Conservation (phyloP, 2,113 vertebrate species). For the Hypomesus transpacificus region DNA sequence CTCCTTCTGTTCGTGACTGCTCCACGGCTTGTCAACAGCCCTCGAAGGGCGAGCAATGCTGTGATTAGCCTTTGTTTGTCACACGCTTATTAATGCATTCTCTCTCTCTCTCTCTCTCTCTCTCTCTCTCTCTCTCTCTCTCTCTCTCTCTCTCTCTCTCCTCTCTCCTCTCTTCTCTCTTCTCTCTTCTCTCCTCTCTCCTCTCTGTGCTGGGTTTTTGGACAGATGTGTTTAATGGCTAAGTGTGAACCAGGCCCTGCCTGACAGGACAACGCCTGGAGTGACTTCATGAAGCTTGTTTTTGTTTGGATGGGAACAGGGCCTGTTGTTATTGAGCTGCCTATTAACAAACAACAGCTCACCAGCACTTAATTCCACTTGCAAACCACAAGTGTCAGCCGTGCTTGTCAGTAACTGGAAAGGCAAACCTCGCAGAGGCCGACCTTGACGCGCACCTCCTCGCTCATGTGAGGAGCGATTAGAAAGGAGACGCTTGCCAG, state of each 20-base stretch:
- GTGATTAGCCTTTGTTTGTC: conserved; percentile 55
- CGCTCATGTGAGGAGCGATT: conserved; percentile 1
- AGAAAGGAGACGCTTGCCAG: conserved; percentile 3
- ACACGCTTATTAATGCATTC: conserved; percentile 27
- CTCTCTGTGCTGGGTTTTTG: conserved; percentile 8
- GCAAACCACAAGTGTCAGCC: conserved; percentile 15
- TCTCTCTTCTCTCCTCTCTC: background rate
- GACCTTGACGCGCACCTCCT: background rate
- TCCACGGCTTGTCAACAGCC: conserved; percentile 37
- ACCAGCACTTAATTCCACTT: background rate
- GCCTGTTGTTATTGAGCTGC: no score
- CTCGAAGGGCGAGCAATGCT: conserved; percentile 42
- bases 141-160: conserved; percentile 4
- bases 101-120: conserved; percentile 1
- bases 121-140: conserved; percentile 1
- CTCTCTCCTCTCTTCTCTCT: background rate
- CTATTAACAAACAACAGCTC: no score
- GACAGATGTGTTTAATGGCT: background rate
- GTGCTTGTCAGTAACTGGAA: conserved; percentile 24
- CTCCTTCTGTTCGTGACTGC: conserved; percentile 55
- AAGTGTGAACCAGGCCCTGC: background rate
- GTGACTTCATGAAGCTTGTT: background rate
- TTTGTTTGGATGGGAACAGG: background rate
- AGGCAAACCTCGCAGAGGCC: background rate
- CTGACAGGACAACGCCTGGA: background rate